Evolutionary conservation across 64 coral and sea anemone genomes (phyloP).

Genomic region (Acropora yongei): DNA sequence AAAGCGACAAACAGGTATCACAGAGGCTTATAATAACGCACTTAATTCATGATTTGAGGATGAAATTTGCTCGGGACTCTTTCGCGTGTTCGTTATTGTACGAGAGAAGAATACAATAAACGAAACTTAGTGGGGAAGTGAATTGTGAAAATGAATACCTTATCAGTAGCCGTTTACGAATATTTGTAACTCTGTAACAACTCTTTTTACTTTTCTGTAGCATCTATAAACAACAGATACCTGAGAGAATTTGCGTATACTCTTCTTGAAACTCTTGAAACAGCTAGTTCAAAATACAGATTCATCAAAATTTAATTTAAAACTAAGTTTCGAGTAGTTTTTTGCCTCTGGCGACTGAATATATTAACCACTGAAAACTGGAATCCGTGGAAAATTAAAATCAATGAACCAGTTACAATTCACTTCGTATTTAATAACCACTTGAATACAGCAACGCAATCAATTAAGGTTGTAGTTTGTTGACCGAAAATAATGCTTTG

Average conservation of each 20-base stretch:
- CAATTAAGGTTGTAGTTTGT: neutral
- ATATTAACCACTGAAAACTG: neutral
- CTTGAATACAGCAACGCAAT: neutral
- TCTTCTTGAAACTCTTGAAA: neutral
- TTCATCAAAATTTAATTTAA: neutral
- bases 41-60: neutral
- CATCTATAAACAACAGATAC: neutral
- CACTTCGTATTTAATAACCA: neutral
- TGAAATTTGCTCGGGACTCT: neutral
- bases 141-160: neutral
- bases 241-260: neutral
- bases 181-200: too few species aligned
- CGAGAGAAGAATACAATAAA: neutral
- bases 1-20: neutral
- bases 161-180: neutral
- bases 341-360: neutral
- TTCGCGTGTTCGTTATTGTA: too few species aligned
- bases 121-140: neutral
- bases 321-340: neutral
- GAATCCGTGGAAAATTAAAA: neutral
- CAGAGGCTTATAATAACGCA: neutral
- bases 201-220: neutral
- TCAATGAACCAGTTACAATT: slow-evolving; percentile 1
- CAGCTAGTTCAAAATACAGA: neutral
- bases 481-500: slow-evolving; percentile 14